Percentiles rank a stretch among this genome's conserved stretches.
phyloP scores from a whole-genome alignment of 23 tunicate species.

The Phallusia fumigata region DNA sequence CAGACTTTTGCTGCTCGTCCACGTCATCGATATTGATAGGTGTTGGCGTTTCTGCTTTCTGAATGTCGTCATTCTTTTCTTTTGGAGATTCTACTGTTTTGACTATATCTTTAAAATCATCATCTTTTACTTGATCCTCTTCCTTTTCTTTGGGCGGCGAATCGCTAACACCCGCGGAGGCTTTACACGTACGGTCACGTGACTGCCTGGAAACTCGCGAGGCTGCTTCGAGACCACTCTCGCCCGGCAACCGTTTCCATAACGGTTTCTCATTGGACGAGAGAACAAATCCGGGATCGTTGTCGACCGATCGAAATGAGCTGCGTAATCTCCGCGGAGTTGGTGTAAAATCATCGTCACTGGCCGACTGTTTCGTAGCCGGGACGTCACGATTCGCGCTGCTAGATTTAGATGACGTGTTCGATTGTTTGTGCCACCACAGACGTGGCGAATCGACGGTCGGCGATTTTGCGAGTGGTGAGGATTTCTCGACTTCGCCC shows the following conservation, averaged over 20 bases:
- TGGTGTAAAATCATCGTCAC: conserved; percentile 7
- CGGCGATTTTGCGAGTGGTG: background rate
- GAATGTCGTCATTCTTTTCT: background rate
- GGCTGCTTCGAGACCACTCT: background rate
- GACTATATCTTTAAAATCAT: background rate
- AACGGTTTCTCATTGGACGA: background rate
- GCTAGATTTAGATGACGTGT: background rate
- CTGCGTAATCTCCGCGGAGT: background rate
- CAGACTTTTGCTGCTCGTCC: background rate
- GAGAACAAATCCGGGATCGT: conserved; percentile 1
- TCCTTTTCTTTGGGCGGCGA: background rate
- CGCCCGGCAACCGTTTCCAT: conserved; percentile 7
- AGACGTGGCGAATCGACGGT: background rate
- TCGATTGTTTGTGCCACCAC: conserved; percentile 21
- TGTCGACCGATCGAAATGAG: conserved; percentile 8
- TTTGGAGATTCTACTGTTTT: background rate
- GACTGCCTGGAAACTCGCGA: background rate
- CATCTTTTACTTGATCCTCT: background rate
- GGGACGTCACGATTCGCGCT: background rate
- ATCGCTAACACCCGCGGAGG: no score
- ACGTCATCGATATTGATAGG: background rate
- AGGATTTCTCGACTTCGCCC: conserved; percentile 6
- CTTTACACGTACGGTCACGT: background rate
- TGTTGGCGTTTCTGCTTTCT: background rate
- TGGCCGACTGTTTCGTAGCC: background rate